Evolutionary conservation across 2,888 invertebrate genomes (phyloP).

Genomic region (Ochropleura plecta): DNA sequence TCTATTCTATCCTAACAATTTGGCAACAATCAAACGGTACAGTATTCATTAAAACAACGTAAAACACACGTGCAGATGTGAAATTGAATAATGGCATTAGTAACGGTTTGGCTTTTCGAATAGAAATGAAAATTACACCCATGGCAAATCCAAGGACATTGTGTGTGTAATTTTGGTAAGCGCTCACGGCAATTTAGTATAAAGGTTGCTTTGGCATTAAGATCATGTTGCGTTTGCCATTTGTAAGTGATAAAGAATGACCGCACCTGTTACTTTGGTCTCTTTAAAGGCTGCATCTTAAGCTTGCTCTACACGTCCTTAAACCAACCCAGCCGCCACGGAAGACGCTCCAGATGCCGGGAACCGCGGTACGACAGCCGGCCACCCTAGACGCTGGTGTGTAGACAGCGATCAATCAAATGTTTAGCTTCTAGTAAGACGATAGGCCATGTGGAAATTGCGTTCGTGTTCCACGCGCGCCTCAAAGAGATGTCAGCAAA

Average conservation of each 20-base stretch:
- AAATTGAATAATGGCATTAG: conserved; percentile 55
- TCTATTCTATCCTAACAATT: conserved; percentile 27
- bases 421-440: too few relatives aligned
- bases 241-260: conserved; percentile 17
- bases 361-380: too few relatives aligned
- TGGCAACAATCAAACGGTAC: conserved; percentile 41
- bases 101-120: conserved; percentile 43
- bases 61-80: conserved; percentile 53
- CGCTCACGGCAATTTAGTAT: conserved; percentile 37
- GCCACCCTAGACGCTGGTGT: too few relatives aligned
- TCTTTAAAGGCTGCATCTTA: background rate
- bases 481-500: too few relatives aligned
- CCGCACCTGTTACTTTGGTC: background rate
- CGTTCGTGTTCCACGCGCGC: too few relatives aligned
- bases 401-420: too few relatives aligned
- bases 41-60: conserved; percentile 29
- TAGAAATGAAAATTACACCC: conserved; percentile 41
- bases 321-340: too few relatives aligned
- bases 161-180: conserved; percentile 44
- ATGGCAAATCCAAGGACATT: conserved; percentile 55
- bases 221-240: conserved; percentile 37
- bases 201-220: conserved; percentile 47
- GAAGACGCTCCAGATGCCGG: too few relatives aligned
- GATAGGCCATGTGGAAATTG: too few relatives aligned
- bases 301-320: background rate